Percentiles rank a stretch among this genome's conserved stretches.
Evolutionary conservation across 2,113 vertebrate genomes (phyloP).

Genomic region (Mormyrus iriodes): DNA sequence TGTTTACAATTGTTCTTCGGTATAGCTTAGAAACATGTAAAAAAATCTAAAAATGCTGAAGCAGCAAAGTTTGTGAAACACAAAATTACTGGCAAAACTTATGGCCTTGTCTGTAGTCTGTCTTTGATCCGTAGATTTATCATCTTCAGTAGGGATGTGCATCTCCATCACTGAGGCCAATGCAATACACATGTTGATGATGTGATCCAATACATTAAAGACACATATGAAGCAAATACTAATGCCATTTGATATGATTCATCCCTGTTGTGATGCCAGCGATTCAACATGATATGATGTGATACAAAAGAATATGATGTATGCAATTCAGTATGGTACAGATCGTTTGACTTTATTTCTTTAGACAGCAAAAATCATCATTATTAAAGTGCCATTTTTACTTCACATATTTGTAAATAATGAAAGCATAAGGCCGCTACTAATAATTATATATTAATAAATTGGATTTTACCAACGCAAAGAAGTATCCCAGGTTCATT

Average conservation of each 20-base stretch:
- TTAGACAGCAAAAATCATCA: not conserved
- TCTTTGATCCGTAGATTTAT: not conserved
- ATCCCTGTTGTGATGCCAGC: not conserved
- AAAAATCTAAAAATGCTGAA: too few species aligned
- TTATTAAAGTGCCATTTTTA: not conserved
- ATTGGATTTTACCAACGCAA: not conserved
- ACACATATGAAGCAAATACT: not conserved
- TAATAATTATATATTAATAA: not conserved
- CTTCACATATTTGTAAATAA: not conserved
- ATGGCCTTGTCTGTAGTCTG: not conserved
- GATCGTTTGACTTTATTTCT: not conserved
- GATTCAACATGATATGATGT: not conserved
- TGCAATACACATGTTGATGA: not conserved
- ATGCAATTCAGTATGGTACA: not conserved
- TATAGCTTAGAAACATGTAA: too few species aligned
- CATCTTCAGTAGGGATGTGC: not conserved
- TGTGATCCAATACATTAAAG: not conserved
- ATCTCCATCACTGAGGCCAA: not conserved
- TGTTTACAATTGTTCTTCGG: too few species aligned
- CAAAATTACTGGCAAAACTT: too few species aligned
- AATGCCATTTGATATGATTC: not conserved
- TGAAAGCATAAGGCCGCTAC: not conserved
- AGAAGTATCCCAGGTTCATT: not conserved
- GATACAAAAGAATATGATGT: not conserved
- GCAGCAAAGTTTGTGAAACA: too few species aligned